Evolutionary conservation across 2,797 vertebrate species (phyloP), one percentile per base, ranked within the genome.

Genomic region (Bovichtus diacanthus): DNA sequence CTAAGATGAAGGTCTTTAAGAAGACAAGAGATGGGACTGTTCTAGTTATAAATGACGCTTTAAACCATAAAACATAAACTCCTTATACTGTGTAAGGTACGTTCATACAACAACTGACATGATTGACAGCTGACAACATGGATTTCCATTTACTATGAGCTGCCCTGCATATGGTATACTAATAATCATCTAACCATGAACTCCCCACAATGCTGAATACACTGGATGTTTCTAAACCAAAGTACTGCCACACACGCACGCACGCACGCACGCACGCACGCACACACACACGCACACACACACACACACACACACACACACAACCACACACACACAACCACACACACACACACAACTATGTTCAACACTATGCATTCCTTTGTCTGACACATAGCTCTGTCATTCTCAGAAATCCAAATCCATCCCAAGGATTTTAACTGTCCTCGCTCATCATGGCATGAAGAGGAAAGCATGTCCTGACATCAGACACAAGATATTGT

Each of bases 361-460:
- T 60, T 85, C 9, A 88, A 69, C 58, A 23, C 49, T 19, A 12
- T 54, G 53, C 81, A 86, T 84, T 88, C 82, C 83, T 81, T 54
- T 72, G 54, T 76, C 66, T 85, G 76, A 81, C 82, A 64, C 49
- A 67, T 61, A 55, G n/a, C 56, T 67, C 70, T 75, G 73, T 81
- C 68, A 78, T 80, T 81, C 74, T 67, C 81, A 62, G 79, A 88
- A 87, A 85, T 81, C 68, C 64, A 72, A 77, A 71, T 80, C 77
- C 46, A 74, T 82, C 84, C 62, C 54, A 78, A 76, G 47, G 54
- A 88, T 84, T 80, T 84, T 41, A 71, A 72, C 80, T 83, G 80
- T 84, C 78, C 72, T 80, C 41, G 63, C 70, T 74, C 84, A 65
- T 71, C 65, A 55, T 56, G 46, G 74, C 19, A 72, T 65, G 71